phyloP scores from a whole-genome alignment of 2,888 invertebrate genomes.

The Anagyrus pseudococci region DNA sequence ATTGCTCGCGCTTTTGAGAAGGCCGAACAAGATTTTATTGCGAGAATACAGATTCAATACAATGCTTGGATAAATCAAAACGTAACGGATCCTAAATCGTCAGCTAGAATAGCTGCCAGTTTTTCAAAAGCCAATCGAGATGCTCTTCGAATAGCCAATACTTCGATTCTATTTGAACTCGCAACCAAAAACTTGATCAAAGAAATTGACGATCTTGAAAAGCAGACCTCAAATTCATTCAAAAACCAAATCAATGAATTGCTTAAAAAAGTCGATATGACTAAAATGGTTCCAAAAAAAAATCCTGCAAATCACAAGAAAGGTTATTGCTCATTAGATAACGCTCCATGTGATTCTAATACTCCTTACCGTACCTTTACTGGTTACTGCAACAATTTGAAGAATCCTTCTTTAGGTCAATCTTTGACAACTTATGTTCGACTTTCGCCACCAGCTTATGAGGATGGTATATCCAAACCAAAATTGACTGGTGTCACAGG shows the following conservation, averaged over 20 bases:
- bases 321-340: constrained; percentile 75
- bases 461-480: constrained; percentile 87
- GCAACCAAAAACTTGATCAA: constrained; percentile 87
- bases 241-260: constrained; percentile 77
- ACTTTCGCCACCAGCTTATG: constrained; percentile 83
- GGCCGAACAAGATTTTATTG: constrained; percentile 78
- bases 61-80: constrained; percentile 73
- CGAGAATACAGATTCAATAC: constrained; percentile 80
- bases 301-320: constrained; percentile 69
- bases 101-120: constrained; percentile 86
- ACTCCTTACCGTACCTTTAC: constrained; percentile 77
- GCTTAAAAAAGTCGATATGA: constrained; percentile 80
- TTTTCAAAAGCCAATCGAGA: constrained; percentile 89
- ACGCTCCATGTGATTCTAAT: constrained; percentile 74
- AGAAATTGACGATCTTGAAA: constrained; percentile 65
- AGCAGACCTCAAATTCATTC: constrained; percentile 74
- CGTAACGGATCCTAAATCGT: constrained; percentile 80
- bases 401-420: constrained; percentile 82
- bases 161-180: constrained; percentile 84
- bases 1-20: constrained; percentile 78
- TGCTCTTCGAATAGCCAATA: constrained; percentile 83
- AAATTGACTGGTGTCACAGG: constrained; percentile 73
- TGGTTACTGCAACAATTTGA: constrained; percentile 87
- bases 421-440: constrained; percentile 86
- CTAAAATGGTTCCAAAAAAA: constrained; percentile 71